Conservation (phyloP, 2,113 vertebrate species). For the Campylomormyrus numenius region DNA sequence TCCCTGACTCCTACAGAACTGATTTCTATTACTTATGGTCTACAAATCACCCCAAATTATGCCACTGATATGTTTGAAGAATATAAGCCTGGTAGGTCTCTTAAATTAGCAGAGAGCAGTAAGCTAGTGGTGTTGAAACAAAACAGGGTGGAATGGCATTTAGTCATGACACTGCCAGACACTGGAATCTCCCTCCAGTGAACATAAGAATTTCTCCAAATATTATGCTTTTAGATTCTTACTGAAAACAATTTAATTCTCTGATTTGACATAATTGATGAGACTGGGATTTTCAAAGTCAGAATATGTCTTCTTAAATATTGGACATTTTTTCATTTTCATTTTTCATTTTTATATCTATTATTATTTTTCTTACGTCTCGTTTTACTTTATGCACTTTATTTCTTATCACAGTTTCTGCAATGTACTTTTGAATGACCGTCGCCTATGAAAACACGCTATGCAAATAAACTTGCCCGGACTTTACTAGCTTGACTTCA, state of each 20-base stretch:
- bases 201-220: neutral
- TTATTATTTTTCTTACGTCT: neutral
- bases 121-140: neutral
- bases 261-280: neutral
- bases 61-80: neutral
- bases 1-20: neutral
- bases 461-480: neutral
- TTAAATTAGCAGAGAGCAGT: neutral
- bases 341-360: neutral
- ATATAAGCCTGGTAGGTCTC: neutral
- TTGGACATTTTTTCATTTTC: neutral
- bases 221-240: neutral
- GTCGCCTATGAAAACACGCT: neutral
- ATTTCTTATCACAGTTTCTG: neutral
- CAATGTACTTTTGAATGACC: neutral
- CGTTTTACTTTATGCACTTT: neutral
- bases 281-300: neutral
- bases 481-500: neutral
- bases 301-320: neutral
- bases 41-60: neutral
- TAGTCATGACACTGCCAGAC: neutral
- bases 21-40: neutral
- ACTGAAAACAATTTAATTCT: neutral
- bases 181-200: neutral
- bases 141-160: neutral